A percentile compares a stretch with the other conserved stretches of the same genome.
phyloP scores from a whole-genome alignment of 2,113 vertebrate genomes.

The human region GRCh38 chr17:33721501-33722000 shows the following conservation, averaged over 20 bases:
- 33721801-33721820: not conserved
- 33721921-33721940: not conserved
- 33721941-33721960: not conserved
- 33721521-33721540: not conserved
- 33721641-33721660: not conserved
- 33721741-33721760: not conserved
- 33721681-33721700: not conserved
- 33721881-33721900: not conserved
- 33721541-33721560: not conserved
- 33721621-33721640: not conserved
- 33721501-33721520: not conserved
- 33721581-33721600: not conserved
- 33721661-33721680: not conserved
- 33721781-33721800: fast-evolving
- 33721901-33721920: not conserved
- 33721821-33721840: not conserved
- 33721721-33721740: not conserved
- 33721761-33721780: not conserved
- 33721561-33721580: not conserved
- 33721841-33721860: not conserved
- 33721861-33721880: not conserved
- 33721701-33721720: not conserved
- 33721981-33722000: not conserved
- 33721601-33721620: not conserved
- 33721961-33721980: not conserved